Percentiles rank a stretch among this genome's conserved stretches.
phyloP scores from a whole-genome alignment of 2,797 vertebrate species.

The Leptatherina wallacei region DNA sequence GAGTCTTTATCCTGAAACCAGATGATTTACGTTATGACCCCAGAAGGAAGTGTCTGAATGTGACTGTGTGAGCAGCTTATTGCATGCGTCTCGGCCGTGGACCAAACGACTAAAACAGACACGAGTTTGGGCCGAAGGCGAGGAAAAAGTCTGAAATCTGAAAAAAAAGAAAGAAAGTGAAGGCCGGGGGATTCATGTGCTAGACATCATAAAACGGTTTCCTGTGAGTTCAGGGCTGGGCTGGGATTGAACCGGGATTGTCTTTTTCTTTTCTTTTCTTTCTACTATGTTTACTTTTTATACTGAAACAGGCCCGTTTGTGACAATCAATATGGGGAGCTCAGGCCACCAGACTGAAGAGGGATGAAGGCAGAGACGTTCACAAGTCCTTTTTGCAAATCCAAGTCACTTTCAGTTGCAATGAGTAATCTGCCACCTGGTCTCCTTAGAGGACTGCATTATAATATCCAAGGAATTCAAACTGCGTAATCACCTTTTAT shows the following conservation, averaged over 20 bases:
- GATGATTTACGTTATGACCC: neutral
- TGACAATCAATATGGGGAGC: conserved; percentile 1
- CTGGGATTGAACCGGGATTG: conserved; percentile 17
- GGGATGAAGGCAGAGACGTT: neutral
- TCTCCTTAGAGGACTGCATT: too few species aligned
- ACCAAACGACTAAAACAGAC: conserved; percentile 33
- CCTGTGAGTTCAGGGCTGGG: conserved; percentile 29
- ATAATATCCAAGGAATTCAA: too few species aligned
- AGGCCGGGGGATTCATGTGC: conserved; percentile 37
- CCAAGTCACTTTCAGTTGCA: too few species aligned
- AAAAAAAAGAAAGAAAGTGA: neutral
- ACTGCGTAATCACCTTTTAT: too few species aligned
- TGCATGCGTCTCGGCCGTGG: conserved; percentile 2
- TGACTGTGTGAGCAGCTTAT: neutral
- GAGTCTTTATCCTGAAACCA: neutral
- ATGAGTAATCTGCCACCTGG: too few species aligned
- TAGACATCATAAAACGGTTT: conserved; percentile 53
- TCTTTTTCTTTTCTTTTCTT: conserved; percentile 38
- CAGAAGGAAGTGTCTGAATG: neutral
- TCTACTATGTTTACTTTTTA: conserved; percentile 2
- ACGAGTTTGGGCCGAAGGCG: conserved; percentile 9
- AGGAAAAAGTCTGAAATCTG: conserved; percentile 34
- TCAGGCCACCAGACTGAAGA: neutral
- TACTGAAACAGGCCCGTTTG: conserved; percentile 21
- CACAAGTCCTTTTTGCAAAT: too few species aligned